phyloP scores from a whole-genome alignment of 2,888 invertebrate genomes.

The Nematopogon swammerdamellus region DNA sequence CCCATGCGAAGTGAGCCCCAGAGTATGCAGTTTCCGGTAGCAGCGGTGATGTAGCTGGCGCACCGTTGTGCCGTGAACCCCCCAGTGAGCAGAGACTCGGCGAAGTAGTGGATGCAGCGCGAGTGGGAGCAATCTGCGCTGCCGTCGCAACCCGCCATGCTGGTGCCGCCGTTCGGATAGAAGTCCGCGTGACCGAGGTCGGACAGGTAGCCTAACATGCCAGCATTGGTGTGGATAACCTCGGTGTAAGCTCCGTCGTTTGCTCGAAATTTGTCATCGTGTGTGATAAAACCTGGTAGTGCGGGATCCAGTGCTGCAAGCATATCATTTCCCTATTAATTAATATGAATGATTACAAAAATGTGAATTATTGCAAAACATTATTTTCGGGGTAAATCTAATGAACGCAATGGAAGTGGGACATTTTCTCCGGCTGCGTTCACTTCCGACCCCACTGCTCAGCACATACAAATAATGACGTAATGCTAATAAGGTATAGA shows the following conservation, averaged over 20 bases:
- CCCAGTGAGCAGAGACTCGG: constrained; percentile 25
- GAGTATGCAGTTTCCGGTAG: constrained; percentile 21
- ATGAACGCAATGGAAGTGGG: too few relatives aligned
- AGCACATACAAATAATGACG: too few relatives aligned
- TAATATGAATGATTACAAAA: too few relatives aligned
- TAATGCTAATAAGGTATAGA: too few relatives aligned
- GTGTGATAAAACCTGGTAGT: constrained; percentile 29
- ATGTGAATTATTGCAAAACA: too few relatives aligned
- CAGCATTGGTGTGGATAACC: constrained; percentile 34
- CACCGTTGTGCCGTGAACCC: constrained; percentile 31
- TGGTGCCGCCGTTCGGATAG: constrained; percentile 32
- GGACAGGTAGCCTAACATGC: constrained; percentile 25
- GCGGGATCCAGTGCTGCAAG: constrained; percentile 28
- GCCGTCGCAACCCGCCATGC: constrained; percentile 32
- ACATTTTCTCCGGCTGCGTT: too few relatives aligned
- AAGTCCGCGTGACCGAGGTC: constrained; percentile 30
- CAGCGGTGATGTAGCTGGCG: constrained; percentile 25
- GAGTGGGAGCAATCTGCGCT: constrained; percentile 26
- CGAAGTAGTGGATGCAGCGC: constrained; percentile 27
- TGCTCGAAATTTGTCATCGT: constrained; percentile 23
- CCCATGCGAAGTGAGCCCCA: constrained; percentile 29
- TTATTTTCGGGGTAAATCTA: too few relatives aligned
- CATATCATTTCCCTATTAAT: not conserved
- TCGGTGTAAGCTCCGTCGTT: constrained; percentile 30
- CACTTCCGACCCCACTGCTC: too few relatives aligned